Percentiles rank a stretch among this genome's conserved stretches.
Conservation (phyloP, 2,888 invertebrate genomes). For the Agriopis leucophaearia region DNA sequence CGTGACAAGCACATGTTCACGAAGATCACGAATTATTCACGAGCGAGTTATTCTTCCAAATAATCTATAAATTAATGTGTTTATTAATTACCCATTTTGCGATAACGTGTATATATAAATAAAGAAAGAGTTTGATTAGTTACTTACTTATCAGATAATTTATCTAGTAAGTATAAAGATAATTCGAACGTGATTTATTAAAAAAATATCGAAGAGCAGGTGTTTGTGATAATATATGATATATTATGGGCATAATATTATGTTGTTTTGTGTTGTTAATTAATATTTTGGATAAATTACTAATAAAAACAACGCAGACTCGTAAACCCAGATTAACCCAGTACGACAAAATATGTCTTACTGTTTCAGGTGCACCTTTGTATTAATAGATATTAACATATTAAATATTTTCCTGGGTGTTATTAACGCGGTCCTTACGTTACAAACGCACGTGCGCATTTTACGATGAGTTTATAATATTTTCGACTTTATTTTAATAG, state of each 20-base stretch:
- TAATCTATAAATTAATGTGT: slow-evolving; percentile 9
- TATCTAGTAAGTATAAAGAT: not conserved
- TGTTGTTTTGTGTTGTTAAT: not conserved
- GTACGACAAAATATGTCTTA: no score
- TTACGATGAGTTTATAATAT: no score
- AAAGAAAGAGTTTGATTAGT: slow-evolving; percentile 2
- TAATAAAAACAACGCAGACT: no score
- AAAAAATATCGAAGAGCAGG: not conserved
- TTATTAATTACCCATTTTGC: slow-evolving; percentile 1
- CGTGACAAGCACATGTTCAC: slow-evolving; percentile 52
- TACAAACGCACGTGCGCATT: no score
- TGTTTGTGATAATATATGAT: not conserved
- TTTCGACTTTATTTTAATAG: no score
- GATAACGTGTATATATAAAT: slow-evolving; percentile 8
- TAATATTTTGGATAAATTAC: not conserved
- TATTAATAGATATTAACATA: no score
- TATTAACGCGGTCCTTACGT: no score
- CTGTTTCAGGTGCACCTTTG: no score
- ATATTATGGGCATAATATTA: no score
- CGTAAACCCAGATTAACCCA: no score
- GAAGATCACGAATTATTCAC: slow-evolving; percentile 27
- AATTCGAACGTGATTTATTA: slow-evolving; percentile 5
- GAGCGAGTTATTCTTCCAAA: slow-evolving; percentile 9
- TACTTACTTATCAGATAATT: slow-evolving; percentile 1
- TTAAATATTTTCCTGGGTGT: no score